Evolutionary conservation across 92 coral and sea anemone species (phyloP).

Genomic region (Montipora capitata): DNA sequence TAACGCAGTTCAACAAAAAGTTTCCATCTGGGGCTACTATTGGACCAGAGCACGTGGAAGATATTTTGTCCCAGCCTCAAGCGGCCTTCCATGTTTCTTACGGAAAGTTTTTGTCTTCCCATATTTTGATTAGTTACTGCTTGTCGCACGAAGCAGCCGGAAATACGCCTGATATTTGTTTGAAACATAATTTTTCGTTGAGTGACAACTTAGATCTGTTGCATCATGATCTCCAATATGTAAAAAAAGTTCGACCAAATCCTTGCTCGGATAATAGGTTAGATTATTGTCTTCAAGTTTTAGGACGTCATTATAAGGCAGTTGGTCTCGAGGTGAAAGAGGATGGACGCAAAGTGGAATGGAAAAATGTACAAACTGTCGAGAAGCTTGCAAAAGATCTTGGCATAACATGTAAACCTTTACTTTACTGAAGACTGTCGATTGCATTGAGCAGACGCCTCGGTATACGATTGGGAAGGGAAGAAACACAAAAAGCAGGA

Average conservation of each 20-base stretch:
- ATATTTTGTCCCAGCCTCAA: constrained; percentile 1
- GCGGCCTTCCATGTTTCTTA: neutral
- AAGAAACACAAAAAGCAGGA: too few relatives aligned
- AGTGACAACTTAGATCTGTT: too few relatives aligned
- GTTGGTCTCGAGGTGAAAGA: neutral
- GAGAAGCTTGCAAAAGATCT: constrained; percentile 22
- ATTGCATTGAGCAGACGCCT: too few relatives aligned
- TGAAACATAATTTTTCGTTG: constrained; percentile 1
- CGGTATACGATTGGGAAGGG: too few relatives aligned
- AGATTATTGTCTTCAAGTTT: constrained; percentile 24
- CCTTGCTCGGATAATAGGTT: constrained; percentile 10
- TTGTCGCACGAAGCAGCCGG: constrained; percentile 28
- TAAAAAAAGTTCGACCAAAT: too few relatives aligned
- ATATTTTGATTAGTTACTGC: constrained; percentile 29
- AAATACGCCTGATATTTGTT: constrained; percentile 13
- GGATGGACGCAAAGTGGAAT: neutral
- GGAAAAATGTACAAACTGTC: constrained; percentile 48
- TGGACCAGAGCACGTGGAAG: too few relatives aligned
- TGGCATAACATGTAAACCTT: neutral
- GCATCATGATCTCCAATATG: too few relatives aligned
- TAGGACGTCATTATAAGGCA: constrained; percentile 18
- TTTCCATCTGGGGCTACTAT: neutral
- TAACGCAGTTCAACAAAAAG: constrained; percentile 15
- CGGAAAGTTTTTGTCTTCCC: neutral
- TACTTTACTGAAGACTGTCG: neutral